Percentiles rank a stretch among this genome's conserved stretches.
phyloP scores from a whole-genome alignment of 2,113 vertebrate species.

The Talpa occidentalis region DNA sequence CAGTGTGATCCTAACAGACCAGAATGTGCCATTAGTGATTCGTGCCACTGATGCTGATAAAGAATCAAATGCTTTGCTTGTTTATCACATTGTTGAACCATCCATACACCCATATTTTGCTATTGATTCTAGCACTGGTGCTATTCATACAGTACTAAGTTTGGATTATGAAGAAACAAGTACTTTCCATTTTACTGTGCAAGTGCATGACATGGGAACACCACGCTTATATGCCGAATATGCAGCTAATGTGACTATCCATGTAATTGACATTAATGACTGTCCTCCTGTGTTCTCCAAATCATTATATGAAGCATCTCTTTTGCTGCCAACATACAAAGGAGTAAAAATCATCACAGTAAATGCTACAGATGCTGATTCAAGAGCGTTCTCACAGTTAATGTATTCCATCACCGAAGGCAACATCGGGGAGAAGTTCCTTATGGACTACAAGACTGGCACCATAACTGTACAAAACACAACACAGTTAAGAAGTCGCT shows the following conservation, averaged over 20 bases:
- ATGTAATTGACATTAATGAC: constrained; percentile 96
- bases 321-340: constrained; percentile 95
- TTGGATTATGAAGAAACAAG: constrained; percentile 95
- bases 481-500: constrained; percentile 95
- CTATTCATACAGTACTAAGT: constrained; percentile 90
- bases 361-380: constrained; percentile 95
- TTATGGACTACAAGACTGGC: constrained; percentile 89
- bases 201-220: constrained; percentile 94
- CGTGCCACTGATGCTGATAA: constrained; percentile 93
- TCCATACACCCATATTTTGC: constrained; percentile 94
- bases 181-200: constrained; percentile 94
- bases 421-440: constrained; percentile 98
- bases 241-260: constrained; percentile 95
- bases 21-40: constrained; percentile 93
- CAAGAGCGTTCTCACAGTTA: constrained; percentile 91
- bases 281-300: constrained; percentile 93
- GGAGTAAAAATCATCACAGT: constrained; percentile 92
- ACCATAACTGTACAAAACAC: constrained; percentile 94
- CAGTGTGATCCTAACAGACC: constrained; percentile 93
- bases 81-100: constrained; percentile 97
- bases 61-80: constrained; percentile 94
- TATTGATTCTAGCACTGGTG: constrained; percentile 97
- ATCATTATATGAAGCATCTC: constrained; percentile 90
- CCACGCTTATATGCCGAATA: constrained; percentile 94
- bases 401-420: constrained; percentile 96